A percentile compares a stretch with the other conserved stretches of the same genome.
phyloP scores from a whole-genome alignment of 2,113 vertebrate genomes.

The Cephalopterus ornatus region DNA sequence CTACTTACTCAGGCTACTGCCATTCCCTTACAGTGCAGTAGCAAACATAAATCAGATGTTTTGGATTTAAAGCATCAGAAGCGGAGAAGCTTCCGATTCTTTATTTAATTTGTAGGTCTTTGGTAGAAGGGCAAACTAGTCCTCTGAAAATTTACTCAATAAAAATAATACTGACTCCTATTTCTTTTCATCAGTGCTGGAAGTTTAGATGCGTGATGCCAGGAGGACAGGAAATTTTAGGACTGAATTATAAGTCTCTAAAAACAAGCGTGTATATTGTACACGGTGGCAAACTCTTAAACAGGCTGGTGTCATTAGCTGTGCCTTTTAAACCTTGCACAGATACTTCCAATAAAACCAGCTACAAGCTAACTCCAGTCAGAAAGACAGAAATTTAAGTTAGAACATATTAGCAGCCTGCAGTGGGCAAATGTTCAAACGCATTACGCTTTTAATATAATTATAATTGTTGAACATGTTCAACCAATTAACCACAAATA shows the following conservation, averaged over 20 bases:
- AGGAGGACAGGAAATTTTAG: not conserved
- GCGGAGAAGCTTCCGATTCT: not conserved
- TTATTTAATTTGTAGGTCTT: not conserved
- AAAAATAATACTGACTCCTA: not conserved
- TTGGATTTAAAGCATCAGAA: not conserved
- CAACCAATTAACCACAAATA: constrained; percentile 77
- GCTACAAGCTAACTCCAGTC: not conserved
- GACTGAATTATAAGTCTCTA: not conserved
- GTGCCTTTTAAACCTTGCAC: not conserved
- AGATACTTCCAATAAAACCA: not conserved
- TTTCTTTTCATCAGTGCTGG: not conserved
- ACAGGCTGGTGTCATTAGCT: too few relatives aligned
- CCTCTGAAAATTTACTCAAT: constrained; percentile 16
- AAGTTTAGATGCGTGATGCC: not conserved
- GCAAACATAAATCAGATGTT: not conserved
- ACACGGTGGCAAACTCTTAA: not conserved
- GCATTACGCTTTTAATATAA: constrained; percentile 71
- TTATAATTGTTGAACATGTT: constrained; percentile 72
- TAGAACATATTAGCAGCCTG: constrained; percentile 44
- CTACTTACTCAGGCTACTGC: not conserved
- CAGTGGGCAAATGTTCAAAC: constrained; percentile 67
- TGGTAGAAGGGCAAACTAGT: not conserved
- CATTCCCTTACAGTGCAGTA: not conserved
- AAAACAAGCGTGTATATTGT: not conserved
- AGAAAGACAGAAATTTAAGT: constrained; percentile 31